phyloP scores from a whole-genome alignment of 2,888 invertebrate genomes.

The Papilio elwesi region DNA sequence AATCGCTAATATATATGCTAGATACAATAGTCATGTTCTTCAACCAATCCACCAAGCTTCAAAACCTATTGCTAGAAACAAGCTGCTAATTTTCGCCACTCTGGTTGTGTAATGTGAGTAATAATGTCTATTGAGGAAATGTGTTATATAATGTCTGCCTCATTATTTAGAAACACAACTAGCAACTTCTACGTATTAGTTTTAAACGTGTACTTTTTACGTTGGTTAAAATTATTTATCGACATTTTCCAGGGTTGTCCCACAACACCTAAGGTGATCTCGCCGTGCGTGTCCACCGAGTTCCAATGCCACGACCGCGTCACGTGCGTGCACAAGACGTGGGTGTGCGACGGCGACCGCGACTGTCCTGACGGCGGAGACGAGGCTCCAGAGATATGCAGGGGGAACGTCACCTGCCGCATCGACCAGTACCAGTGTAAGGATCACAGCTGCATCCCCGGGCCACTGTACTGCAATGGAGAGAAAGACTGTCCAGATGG shows the following conservation, averaged over 20 bases:
- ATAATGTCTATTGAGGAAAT: too few relatives aligned
- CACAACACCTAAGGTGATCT: conserved; percentile 76
- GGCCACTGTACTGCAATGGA: conserved; percentile 92
- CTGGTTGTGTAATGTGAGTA: too few relatives aligned
- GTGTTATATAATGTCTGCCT: too few relatives aligned
- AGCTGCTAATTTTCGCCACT: too few relatives aligned
- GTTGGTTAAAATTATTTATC: not conserved
- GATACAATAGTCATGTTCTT: too few relatives aligned
- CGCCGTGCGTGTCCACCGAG: conserved; percentile 88
- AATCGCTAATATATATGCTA: too few relatives aligned
- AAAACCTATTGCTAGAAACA: too few relatives aligned
- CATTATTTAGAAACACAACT: too few relatives aligned
- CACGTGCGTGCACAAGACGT: conserved; percentile 91
- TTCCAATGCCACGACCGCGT: conserved; percentile 92
- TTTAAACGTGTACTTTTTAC: too few relatives aligned
- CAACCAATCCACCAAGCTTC: too few relatives aligned
- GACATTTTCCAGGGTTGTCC: conserved; percentile 85
- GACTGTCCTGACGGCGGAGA: conserved; percentile 94
- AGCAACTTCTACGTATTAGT: too few relatives aligned
- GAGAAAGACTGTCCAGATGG: conserved; percentile 92
- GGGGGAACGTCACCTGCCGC: conserved; percentile 90
- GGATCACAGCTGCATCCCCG: conserved; percentile 91
- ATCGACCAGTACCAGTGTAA: conserved; percentile 94
- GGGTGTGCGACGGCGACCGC: conserved; percentile 93
- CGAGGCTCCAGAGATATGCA: conserved; percentile 86